phyloP scores from a whole-genome alignment of 2,113 vertebrate genomes.

The Stictonetta naevosa region DNA sequence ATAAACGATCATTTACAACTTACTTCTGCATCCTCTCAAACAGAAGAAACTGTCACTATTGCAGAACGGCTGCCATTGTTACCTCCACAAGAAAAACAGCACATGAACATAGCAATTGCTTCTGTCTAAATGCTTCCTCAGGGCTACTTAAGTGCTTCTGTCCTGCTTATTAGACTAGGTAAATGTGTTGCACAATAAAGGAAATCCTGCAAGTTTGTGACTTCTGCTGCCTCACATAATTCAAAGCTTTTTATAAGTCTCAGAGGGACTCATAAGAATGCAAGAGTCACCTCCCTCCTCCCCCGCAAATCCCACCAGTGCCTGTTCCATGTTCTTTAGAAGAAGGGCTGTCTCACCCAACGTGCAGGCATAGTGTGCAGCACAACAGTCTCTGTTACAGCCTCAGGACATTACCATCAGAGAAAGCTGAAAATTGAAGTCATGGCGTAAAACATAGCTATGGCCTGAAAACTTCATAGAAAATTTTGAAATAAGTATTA shows the following conservation, averaged over 20 bases:
- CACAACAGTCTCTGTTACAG: background rate
- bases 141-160: background rate
- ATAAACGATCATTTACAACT: background rate
- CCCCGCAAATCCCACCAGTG: background rate
- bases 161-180: background rate
- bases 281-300: background rate
- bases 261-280: background rate
- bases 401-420: background rate
- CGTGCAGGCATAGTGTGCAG: rapidly evolving
- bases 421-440: background rate
- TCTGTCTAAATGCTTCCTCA: background rate
- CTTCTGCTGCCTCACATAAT: background rate
- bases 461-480: background rate
- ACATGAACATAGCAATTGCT: background rate
- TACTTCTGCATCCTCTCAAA: background rate
- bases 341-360: background rate
- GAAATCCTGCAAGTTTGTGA: background rate
- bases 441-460: background rate
- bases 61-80: background rate
- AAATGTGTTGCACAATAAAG: rapidly evolving
- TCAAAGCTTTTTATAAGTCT: background rate
- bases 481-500: background rate
- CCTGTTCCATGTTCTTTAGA: background rate
- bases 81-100: background rate
- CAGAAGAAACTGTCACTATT: background rate